A percentile compares a stretch with the other conserved stretches of the same genome.
Conservation (phyloP, 2,888 invertebrate genomes). For the Zaprionus bogoriensis region DNA sequence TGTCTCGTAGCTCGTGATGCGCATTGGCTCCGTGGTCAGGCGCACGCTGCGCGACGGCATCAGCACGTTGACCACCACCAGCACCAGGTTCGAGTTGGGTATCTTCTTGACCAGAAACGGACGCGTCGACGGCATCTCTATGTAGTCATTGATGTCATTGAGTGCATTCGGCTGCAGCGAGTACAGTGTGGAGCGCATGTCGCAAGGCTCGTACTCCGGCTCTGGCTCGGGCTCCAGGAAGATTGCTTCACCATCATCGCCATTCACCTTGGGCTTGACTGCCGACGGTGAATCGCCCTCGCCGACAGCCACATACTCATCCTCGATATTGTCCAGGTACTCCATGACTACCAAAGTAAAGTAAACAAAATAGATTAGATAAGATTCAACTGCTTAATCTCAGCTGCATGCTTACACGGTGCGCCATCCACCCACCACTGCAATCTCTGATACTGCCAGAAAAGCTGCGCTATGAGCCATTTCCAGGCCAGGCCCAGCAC, state of each 20-base stretch:
- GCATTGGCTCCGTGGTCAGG: conserved; percentile 84
- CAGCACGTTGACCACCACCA: conserved; percentile 88
- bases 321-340: conserved; percentile 83
- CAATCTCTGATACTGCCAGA: conserved; percentile 80
- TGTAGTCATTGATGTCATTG: conserved; percentile 83
- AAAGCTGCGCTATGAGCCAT: conserved; percentile 83
- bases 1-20: conserved; percentile 83
- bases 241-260: conserved; percentile 82
- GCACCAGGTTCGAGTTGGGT: conserved; percentile 89
- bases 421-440: conserved; percentile 81
- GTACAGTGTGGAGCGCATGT: conserved; percentile 88
- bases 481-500: conserved; percentile 80
- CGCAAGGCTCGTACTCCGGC: conserved; percentile 85
- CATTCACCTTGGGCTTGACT: conserved; percentile 72
- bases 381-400: background rate
- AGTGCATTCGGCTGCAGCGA: conserved; percentile 85
- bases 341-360: conserved; percentile 76
- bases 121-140: conserved; percentile 83
- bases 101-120: conserved; percentile 89
- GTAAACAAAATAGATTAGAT: background rate
- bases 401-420: conserved; percentile 73
- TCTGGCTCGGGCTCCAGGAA: conserved; percentile 80
- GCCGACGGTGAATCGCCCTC: conserved; percentile 55
- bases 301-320: conserved; percentile 82
- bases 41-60: conserved; percentile 83